Evolutionary conservation across 2,888 invertebrate species (phyloP), one percentile per base, ranked within the genome.

Genomic region (Meta bourneti): DNA sequence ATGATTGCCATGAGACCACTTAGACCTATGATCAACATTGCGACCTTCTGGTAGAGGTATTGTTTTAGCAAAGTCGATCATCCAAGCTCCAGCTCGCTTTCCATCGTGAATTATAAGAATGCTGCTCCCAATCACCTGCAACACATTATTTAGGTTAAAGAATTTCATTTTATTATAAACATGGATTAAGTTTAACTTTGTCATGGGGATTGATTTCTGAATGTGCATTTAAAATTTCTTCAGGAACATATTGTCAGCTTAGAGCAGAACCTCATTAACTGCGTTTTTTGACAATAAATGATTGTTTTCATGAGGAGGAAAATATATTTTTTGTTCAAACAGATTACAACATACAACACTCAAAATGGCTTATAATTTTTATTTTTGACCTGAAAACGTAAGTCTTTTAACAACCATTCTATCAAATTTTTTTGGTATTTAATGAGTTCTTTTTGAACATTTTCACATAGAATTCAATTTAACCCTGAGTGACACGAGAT

Each of bases 51-150:
- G 97, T 79, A 98, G 95, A 85, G 96, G 96, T 86, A 97, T 96
- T 0, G 98, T 98, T 95, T 99, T 99, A 80, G 98, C 99, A 95
- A 99, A 99, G 95, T 99, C 99, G 93, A 99, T 99, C 94, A 99
- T 96, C 99, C 99, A 99, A 8, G 97, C 98, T 49, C 98, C 98
- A 69, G 97, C 97, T 94, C 97, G 97, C 92, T 96, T 96, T 91
- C 97, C 96, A 94, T 99, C 99, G 95, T 98, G 98, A 93, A 99
- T 97, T 94, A 99, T 97, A 94, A 99, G 97, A 93, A 99, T 96
- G 95, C 98, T 98, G 95, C 98, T 98, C 69, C 98, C 98, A 94
- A 98, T 97, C 91, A 99, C 95, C 96, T 96, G 94, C 91, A 94
- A 74, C 0, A 78, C 11, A 75, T 16, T 51, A 0, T 61, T 81